Conservation (phyloP, 1,140 invertebrate genomes). For the Paralvinella palmiformis region DNA sequence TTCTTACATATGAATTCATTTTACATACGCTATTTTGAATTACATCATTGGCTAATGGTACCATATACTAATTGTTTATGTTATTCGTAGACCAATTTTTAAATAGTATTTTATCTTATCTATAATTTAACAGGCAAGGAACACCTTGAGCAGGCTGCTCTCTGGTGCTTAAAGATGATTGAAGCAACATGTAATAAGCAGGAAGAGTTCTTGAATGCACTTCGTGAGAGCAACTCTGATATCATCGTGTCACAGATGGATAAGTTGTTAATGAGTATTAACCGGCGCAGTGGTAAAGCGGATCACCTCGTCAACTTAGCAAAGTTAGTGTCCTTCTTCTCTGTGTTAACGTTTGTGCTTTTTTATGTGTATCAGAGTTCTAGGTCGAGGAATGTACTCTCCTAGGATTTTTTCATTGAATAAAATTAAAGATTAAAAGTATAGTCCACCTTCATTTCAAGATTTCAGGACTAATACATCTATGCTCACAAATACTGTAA, state of each 20-base stretch:
- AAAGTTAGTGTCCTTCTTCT: constrained; percentile 54
- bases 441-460: too few relatives aligned
- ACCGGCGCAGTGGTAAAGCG: constrained; percentile 66
- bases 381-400: too few relatives aligned
- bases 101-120: background rate
- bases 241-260: constrained; percentile 66
- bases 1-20: too few relatives aligned
- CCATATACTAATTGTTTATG: too few relatives aligned
- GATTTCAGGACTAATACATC: too few relatives aligned
- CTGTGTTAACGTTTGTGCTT: too few relatives aligned
- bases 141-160: constrained; percentile 58
- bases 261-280: constrained; percentile 74
- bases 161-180: constrained; percentile 65
- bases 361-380: too few relatives aligned
- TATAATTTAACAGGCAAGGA: constrained; percentile 52
- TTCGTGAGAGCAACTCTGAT: constrained; percentile 46
- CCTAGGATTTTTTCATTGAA: too few relatives aligned
- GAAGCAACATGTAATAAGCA: constrained; percentile 61
- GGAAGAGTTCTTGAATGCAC: constrained; percentile 58
- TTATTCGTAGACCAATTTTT: background rate
- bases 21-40: too few relatives aligned
- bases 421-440: too few relatives aligned
- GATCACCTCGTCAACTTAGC: constrained; percentile 75
- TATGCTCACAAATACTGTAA: too few relatives aligned
- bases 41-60: too few relatives aligned